Evolutionary conservation across 1,140 invertebrate genomes (phyloP).

Genomic region (Zaprionus gabonicus): DNA sequence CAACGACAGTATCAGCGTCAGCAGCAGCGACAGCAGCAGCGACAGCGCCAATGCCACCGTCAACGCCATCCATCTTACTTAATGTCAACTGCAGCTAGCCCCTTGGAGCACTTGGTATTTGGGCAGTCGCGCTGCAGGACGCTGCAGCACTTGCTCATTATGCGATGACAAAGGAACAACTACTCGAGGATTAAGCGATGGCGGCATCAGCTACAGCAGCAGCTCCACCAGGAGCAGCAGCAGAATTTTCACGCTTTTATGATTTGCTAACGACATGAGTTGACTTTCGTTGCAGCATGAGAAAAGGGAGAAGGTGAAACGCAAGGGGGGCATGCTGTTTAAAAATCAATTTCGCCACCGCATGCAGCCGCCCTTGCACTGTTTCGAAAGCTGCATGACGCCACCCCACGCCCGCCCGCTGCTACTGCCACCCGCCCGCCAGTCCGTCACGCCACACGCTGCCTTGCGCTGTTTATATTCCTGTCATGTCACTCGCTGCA

Average conservation of each 20-base stretch:
- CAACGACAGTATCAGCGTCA: constrained; percentile 54
- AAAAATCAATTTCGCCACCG: constrained; percentile 76
- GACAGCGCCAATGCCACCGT: constrained; percentile 63
- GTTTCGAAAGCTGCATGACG: constrained; percentile 18
- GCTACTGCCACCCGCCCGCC: background rate
- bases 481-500: constrained; percentile 61
- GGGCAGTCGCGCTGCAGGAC: constrained; percentile 4
- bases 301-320: background rate
- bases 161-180: constrained; percentile 77
- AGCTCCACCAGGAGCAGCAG: constrained; percentile 16
- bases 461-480: constrained; percentile 65
- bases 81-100: constrained; percentile 72
- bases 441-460: constrained; percentile 9
- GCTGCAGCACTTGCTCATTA: constrained; percentile 66
- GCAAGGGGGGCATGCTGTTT: constrained; percentile 52
- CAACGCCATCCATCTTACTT: constrained; percentile 79
- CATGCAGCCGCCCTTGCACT: constrained; percentile 52
- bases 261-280: constrained; percentile 78
- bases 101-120: constrained; percentile 3
- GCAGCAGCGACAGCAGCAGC: constrained; percentile 70
- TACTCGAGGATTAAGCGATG: constrained; percentile 44
- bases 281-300: constrained; percentile 6
- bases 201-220: constrained; percentile 21
- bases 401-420: background rate
- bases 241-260: constrained; percentile 68